Evolutionary conservation across 2,797 vertebrate species (phyloP), one percentile per base, ranked within the genome.

Genomic region (Dendrocincla tyrannina): DNA sequence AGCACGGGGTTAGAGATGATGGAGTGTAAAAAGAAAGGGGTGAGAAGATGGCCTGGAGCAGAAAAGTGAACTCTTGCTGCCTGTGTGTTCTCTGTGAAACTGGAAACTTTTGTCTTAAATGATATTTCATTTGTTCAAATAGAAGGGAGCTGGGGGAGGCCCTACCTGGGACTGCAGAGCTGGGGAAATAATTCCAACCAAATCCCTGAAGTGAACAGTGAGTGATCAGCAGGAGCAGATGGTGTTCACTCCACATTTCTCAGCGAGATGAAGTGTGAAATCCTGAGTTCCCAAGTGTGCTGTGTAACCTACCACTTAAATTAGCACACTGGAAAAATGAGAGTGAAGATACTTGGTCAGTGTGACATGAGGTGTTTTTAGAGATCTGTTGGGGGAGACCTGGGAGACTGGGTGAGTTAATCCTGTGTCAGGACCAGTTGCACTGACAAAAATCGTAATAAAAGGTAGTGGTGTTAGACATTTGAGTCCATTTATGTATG

Each of bases 221-320:
- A 56, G 79, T 50, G 82, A 68, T 76, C 75, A 5, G 80, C 66
- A 44, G 58, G 79, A 88, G 49, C 96, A 96, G 95, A 97, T 97
- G 96, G 95, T 77, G 39, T 83, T 89, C 94, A 17, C 77, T 93
- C 67, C 30, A 25, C 39, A 68, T 91, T 95, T 92, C 76, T 97
- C 42, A 17, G 52, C 6, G 22, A 88, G 33, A 72, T 89, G 66
- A 91, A 74, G 96, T 95, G 95, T 95, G 96, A 96, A 95, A 89
- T 88, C 64, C 66, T 35, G 68, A 84, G 60, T 74, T 91, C 49
- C 79, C 59, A 52, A 88, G 88, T 84, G 82, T 85, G 72, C 41
- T 93, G 93, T 97, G 95, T 93, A 95, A 92, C 91, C 96, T 96
- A 80, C 53, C 96, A 85, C 91, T 93, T 94, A 11, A 69, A 47